Evolutionary conservation across 2,797 vertebrate species (phyloP), one percentile per base, ranked within the genome.

Genomic region (Melanotaenia pygmaea): DNA sequence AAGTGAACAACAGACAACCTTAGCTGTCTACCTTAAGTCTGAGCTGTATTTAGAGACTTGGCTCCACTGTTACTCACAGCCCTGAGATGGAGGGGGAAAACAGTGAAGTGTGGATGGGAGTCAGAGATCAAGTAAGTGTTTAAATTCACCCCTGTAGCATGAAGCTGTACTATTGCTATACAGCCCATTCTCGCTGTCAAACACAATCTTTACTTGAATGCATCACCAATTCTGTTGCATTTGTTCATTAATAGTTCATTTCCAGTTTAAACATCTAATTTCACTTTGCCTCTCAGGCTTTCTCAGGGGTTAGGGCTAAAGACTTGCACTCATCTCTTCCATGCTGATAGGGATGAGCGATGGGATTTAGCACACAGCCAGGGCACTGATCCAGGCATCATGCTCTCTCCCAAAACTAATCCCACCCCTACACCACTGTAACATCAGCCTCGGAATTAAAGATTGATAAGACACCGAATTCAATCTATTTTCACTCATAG

Each of bases 321-420:
- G 67, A 72, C 74, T 35, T 22, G 20, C 76, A 73, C 81, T 81
- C 81, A 75, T 81, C 80, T 84, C 72, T 34, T 81, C 75, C 74
- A 71, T 74, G 80, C 80, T 79, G 83, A 87, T 82, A 65, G 77
- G 74, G 84, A 86, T 89, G 82, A 90, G 71, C 37, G 72, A 68
- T 82, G 73, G 81, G 89, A 89, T 92, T 90, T 89, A 87, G 84
- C 81, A 38, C 59, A 67, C 80, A 85, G 86, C 77, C 84, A 76
- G 74, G 88, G 86, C 79, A 69, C 83, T 64, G 79, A 86, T 89
- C 85, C 89, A 89, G 81, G 74, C 76, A 68, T 77, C 60, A 16
- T 81, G 81, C 68, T 57, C 78, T 82, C 50, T 77, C 67, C 76
- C 66, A 88, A 64, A 74, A 76, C 77, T 83, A 90, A 78, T 88